Conservation (phyloP, 1,140 invertebrate genomes). For the Brachionus koreanus region DNA sequence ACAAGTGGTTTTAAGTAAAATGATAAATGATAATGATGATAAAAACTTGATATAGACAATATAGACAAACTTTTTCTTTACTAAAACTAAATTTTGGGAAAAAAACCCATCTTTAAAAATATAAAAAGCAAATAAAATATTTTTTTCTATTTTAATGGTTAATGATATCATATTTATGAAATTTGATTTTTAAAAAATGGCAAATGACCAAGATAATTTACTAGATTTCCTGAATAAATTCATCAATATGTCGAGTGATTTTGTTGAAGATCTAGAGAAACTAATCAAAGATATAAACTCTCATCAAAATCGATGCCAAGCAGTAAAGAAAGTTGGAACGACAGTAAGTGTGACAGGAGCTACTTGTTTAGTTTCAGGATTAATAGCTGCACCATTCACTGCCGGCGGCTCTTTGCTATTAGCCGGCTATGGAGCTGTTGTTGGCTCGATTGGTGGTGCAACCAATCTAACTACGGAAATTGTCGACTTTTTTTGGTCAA, state of each 20-base stretch:
- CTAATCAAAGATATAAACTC: neutral
- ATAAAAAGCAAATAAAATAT: too few species aligned
- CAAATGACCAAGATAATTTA: too few species aligned
- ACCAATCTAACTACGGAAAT: neutral
- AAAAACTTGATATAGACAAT: too few species aligned
- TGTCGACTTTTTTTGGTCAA: neutral
- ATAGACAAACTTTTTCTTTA: too few species aligned
- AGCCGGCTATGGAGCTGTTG: neutral
- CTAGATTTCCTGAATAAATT: too few species aligned
- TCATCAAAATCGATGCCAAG: neutral
- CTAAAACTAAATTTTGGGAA: too few species aligned
- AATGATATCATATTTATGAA: too few species aligned
- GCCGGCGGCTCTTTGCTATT: neutral
- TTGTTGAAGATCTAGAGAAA: neutral
- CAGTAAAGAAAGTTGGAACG: neutral
- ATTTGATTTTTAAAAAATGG: too few species aligned
- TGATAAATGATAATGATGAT: too few species aligned
- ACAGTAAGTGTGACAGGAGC: neutral
- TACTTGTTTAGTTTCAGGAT: neutral
- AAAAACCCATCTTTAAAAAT: too few species aligned
- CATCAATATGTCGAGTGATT: neutral
- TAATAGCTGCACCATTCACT: conserved; percentile 5
- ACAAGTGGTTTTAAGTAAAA: too few species aligned
- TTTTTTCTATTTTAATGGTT: too few species aligned
- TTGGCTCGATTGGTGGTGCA: neutral